Evolutionary conservation across 2,113 vertebrate species (phyloP).

Genomic region (Ciconia maguari): DNA sequence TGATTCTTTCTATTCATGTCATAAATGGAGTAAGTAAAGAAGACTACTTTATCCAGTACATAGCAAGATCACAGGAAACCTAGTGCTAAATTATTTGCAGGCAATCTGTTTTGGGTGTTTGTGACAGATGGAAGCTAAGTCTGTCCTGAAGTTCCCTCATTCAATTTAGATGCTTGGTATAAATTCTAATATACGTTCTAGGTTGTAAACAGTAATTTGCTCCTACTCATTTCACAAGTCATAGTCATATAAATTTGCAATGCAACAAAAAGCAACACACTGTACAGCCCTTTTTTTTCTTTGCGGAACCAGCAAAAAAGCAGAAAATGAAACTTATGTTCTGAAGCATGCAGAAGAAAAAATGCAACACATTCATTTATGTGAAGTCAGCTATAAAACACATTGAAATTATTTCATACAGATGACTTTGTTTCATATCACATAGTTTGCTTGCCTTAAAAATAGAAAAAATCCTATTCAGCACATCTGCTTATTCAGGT

Average conservation of each 20-base stretch:
- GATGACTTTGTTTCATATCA: background rate
- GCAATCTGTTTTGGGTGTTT: conserved; percentile 32
- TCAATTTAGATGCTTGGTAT: conserved; percentile 8
- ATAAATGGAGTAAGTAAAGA: background rate
- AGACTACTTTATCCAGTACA: background rate
- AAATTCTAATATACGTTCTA: conserved; percentile 18
- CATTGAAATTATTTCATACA: background rate
- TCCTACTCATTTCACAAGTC: conserved; percentile 47
- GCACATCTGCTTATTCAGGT: conserved; percentile 22
- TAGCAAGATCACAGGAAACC: background rate
- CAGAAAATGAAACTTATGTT: background rate
- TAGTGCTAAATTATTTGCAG: conserved; percentile 16
- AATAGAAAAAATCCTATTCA: background rate
- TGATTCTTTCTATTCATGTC: background rate
- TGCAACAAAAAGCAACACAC: background rate
- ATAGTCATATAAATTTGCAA: conserved; percentile 15
- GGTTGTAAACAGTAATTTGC: conserved; percentile 38
- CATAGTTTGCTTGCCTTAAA: background rate
- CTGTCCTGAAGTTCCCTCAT: conserved; percentile 13
- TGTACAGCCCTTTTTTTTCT: background rate
- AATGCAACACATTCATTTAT: background rate
- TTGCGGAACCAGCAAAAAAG: background rate
- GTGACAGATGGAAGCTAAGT: background rate
- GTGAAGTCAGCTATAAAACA: conserved; percentile 3
- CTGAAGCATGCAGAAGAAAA: background rate